Evolutionary conservation across 2,888 invertebrate species (phyloP).

Genomic region (Coleophora flavipennella): DNA sequence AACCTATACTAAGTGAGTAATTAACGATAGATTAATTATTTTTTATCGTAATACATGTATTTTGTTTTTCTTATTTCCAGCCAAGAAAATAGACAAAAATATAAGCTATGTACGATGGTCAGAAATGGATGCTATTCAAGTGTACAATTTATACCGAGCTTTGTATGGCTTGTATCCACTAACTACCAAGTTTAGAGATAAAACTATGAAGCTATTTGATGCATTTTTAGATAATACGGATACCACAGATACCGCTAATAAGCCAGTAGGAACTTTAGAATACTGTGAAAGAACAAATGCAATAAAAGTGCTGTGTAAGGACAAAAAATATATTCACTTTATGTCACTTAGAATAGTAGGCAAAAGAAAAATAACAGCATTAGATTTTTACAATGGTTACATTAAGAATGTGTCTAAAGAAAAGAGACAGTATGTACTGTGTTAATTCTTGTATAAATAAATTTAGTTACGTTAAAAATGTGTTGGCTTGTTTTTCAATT

Average conservation of each 20-base stretch:
- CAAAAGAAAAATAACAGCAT: slow-evolving; percentile 80
- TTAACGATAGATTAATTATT: too few relatives aligned
- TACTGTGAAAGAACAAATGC: slow-evolving; percentile 72
- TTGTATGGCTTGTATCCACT: slow-evolving; percentile 76
- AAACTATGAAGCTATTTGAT: slow-evolving; percentile 75
- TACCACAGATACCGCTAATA: slow-evolving; percentile 21
- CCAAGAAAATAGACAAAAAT: slow-evolving; percentile 78
- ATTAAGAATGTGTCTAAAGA: slow-evolving; percentile 70
- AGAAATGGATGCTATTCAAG: slow-evolving; percentile 71
- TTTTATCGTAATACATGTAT: slow-evolving; percentile 2
- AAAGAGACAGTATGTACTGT: slow-evolving; percentile 39
- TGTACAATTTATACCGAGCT: slow-evolving; percentile 82
- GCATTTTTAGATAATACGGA: slow-evolving; percentile 44
- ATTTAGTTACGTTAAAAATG: slow-evolving; percentile 1
- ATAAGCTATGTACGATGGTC: slow-evolving; percentile 79
- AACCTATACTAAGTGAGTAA: too few relatives aligned
- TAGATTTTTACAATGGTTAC: slow-evolving; percentile 91
- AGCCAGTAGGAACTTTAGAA: slow-evolving; percentile 70
- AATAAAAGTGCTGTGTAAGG: slow-evolving; percentile 78
- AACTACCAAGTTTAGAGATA: slow-evolving; percentile 73
- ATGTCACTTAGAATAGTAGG: slow-evolving; percentile 76
- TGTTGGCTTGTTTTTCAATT: neutral
- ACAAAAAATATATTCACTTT: slow-evolving; percentile 76
- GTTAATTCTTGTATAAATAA: slow-evolving; percentile 34
- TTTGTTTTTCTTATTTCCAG: slow-evolving; percentile 75